These are phyloP conservation scores for Drosophila triauraria DNA, from an alignment of 1,140 invertebrate species.

Conservation along the genomic window DNA sequence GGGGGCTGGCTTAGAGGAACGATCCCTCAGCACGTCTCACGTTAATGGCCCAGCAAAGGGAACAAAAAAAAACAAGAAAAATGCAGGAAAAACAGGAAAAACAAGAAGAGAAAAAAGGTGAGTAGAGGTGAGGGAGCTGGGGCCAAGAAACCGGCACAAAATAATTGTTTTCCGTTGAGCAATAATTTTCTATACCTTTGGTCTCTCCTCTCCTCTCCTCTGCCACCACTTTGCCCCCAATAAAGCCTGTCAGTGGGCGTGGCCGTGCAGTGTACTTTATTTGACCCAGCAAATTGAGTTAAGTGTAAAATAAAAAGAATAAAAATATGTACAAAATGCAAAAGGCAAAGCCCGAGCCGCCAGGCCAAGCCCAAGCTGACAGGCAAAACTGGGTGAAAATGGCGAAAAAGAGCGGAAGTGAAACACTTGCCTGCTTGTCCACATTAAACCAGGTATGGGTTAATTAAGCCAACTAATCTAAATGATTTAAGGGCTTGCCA, in stretches of 20 bases:
- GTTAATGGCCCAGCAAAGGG: constrained; percentile 56
- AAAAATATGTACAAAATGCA: constrained; percentile 18
- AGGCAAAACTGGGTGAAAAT: constrained; percentile 21
- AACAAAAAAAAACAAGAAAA: neutral
- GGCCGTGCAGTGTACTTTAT: constrained; percentile 38
- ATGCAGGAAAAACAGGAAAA: constrained; percentile 9
- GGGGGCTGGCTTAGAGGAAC: neutral
- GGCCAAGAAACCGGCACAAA: constrained; percentile 58
- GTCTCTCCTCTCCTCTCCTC: neutral
- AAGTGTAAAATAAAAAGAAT: constrained; percentile 67
- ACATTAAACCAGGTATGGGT: constrained; percentile 24
- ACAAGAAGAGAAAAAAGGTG: too few relatives aligned
- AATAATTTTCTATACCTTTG: constrained; percentile 77
- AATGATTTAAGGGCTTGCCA: constrained; percentile 19
- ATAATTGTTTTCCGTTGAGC: constrained; percentile 81
- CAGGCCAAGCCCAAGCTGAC: constrained; percentile 43
- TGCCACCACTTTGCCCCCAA: constrained; percentile 25
- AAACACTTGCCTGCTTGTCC: constrained; percentile 44
- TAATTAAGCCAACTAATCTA: constrained; percentile 37
- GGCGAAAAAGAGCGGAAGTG: constrained; percentile 25
- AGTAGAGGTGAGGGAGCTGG: neutral
- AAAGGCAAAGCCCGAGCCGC: neutral
- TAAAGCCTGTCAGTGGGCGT: constrained; percentile 51
- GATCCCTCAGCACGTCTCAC: constrained; percentile 35
- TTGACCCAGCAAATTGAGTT: constrained; percentile 65